Conservation (phyloP, 2,888 invertebrate species). For the Punctoribates punctum region DNA sequence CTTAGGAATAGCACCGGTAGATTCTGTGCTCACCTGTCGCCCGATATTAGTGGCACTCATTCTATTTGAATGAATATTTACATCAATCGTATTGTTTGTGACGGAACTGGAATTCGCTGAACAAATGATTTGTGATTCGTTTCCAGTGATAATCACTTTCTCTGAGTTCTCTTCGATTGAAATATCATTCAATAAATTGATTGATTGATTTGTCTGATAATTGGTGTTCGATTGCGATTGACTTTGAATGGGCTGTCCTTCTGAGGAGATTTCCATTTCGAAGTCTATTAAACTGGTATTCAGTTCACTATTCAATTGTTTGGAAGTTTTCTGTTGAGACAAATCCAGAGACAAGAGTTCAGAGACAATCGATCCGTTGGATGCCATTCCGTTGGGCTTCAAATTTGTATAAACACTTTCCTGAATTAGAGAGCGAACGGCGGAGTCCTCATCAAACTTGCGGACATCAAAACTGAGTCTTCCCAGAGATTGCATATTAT, state of each 20-base stretch:
- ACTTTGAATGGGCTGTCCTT: not conserved
- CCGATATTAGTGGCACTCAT: constrained; percentile 4
- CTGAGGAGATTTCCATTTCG: constrained; percentile 44
- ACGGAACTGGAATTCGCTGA: constrained; percentile 60
- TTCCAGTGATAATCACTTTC: constrained; percentile 1
- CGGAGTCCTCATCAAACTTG: constrained; percentile 47
- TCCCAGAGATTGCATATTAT: constrained; percentile 44
- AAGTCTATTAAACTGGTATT: constrained; percentile 44
- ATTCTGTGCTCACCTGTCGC: constrained; percentile 39
- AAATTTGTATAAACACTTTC: constrained; percentile 40
- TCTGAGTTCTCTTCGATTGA: constrained; percentile 42
- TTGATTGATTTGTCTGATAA: not conserved
- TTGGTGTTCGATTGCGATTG: not conserved
- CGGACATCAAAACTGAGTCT: constrained; percentile 48
- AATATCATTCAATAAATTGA: constrained; percentile 34
- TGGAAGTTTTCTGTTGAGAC: constrained; percentile 36
- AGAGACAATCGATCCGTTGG: constrained; percentile 45
- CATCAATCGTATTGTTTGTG: constrained; percentile 42
- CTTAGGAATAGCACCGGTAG: constrained; percentile 75
- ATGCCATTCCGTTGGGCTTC: not conserved
- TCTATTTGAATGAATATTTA: constrained; percentile 32
- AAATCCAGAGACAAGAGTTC: constrained; percentile 47
- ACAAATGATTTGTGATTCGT: constrained; percentile 56
- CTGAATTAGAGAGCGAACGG: constrained; percentile 13
- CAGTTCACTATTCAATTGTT: not conserved